Base-by-base conservation (phyloP, 2,888 invertebrate species). In the Athrips mouffetella region DNA sequence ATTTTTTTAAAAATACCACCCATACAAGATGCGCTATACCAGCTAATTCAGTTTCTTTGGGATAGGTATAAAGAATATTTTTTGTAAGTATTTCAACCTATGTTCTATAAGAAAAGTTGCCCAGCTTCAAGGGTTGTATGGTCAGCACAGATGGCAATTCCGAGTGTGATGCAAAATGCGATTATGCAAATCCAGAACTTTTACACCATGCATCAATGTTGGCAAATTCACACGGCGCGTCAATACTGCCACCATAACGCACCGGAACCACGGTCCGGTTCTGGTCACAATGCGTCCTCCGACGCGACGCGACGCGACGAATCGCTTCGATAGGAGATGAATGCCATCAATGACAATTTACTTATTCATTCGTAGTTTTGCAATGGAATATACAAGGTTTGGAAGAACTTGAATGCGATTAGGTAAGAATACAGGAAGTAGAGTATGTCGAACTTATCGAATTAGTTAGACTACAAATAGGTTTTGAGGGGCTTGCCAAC, bases 211-310 rank as follows among this genome's bases (percentile, higher is more conserved):
- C 15, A 31, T 31, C 31, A 31, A 31, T 31, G 31, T n/a, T 31
- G 27, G n/a, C 8, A 45, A 18, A 54, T 65, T 59, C 60, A 58
- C 63, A 62, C 63, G 58, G 55, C 21, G 37, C 46, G 31, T 52
- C 55, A 55, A 55, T 50, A 51, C 51, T 42, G 51, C 48, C 56
- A 55, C 56, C 54, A 57, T 59, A 59, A 63, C 73, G 79, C 80
- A 84, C 72, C 82, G 86, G 86, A 83, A 84, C 62, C 59, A 71
- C 79, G 85, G 67, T 78, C 67, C 76, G 85, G 67, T 77, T 67
- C 76, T 78, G 58, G 73, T 66, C 64, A 55, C 76, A 62, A 55
- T 62, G 62, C 60, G 54, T 5, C 27, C 23, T 23, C 3, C 39
- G 29, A 54, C 51, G 48, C 39, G 29, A 54, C 51, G 48, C 56